These are phyloP conservation scores for Yponomeuta evonymella DNA, from an alignment of 2,888 invertebrate genomes.

Conservation along the genomic window DNA sequence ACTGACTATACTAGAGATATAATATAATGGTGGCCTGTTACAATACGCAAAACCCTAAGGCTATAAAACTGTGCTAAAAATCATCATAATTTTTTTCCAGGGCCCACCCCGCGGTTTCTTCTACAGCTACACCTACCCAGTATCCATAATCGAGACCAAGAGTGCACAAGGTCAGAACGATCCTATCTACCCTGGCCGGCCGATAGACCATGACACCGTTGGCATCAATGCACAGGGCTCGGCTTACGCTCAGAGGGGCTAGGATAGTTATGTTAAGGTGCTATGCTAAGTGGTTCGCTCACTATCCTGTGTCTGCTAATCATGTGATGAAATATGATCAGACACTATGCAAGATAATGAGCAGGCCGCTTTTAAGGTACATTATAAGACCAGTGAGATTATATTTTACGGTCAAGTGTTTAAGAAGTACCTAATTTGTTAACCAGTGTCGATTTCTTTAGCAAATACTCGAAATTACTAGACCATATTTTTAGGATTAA, in stretches of 20 bases:
- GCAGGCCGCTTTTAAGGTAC: not conserved
- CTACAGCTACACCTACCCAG: conserved; percentile 82
- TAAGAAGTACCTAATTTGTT: not conserved
- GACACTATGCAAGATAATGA: not conserved
- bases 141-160: conserved; percentile 65
- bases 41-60: conserved; percentile 14
- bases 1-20: too few species aligned
- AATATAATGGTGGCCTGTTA: too few species aligned
- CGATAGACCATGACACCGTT: conserved; percentile 47
- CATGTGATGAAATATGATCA: not conserved
- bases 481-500: too few species aligned
- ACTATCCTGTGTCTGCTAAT: not conserved
- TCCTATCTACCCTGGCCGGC: conserved; percentile 36
- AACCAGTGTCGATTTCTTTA: not conserved
- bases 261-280: not conserved
- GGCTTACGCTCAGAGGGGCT: conserved; percentile 21
- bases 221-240: conserved; percentile 27
- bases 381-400: not conserved
- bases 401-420: not conserved
- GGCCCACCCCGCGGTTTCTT: conserved; percentile 83
- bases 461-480: not conserved
- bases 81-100: too few species aligned
- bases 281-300: not conserved
- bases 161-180: conserved; percentile 32
- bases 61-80: too few species aligned